These are phyloP conservation scores for Bellardia bayeri DNA, from an alignment of 2,888 invertebrate genomes.

Conservation along the genomic window DNA sequence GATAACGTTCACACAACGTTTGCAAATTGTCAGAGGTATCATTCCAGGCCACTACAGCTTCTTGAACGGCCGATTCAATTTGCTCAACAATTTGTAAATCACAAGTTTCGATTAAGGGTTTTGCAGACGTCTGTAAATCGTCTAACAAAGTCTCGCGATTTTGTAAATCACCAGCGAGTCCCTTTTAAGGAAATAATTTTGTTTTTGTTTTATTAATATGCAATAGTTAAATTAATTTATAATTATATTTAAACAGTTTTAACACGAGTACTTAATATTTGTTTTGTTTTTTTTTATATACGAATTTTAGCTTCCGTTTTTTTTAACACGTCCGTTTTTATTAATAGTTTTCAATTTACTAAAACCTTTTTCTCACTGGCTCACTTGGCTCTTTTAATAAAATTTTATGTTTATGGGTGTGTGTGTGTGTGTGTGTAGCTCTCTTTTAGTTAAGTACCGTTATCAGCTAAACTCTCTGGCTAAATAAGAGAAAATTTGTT, in stretches of 20 bases:
- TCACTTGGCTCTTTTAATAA: not conserved
- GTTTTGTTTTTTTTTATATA: not conserved
- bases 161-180: conserved; percentile 90
- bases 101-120: conserved; percentile 89
- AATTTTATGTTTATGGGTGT: not conserved
- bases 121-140: conserved; percentile 89
- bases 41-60: conserved; percentile 91
- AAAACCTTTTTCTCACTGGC: conserved; percentile 20
- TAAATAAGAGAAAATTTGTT: conserved; percentile 6
- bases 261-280: conserved; percentile 5
- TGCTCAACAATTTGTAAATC: conserved; percentile 89
- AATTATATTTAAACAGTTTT: not conserved
- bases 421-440: not conserved
- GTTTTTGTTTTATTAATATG: conserved; percentile 1
- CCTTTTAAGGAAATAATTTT: conserved; percentile 85
- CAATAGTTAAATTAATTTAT: not conserved
- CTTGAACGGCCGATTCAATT: conserved; percentile 90
- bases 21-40: conserved; percentile 91
- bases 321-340: conserved; percentile 53
- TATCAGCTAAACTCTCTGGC: conserved; percentile 45
- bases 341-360: conserved; percentile 65
- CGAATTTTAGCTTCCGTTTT: conserved; percentile 26
- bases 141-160: conserved; percentile 90
- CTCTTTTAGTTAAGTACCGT: conserved; percentile 34
- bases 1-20: conserved; percentile 90